These are phyloP conservation scores for Hydrolagus affinis DNA, from an alignment of 2,113 vertebrate genomes.

Conservation along the genomic window DNA sequence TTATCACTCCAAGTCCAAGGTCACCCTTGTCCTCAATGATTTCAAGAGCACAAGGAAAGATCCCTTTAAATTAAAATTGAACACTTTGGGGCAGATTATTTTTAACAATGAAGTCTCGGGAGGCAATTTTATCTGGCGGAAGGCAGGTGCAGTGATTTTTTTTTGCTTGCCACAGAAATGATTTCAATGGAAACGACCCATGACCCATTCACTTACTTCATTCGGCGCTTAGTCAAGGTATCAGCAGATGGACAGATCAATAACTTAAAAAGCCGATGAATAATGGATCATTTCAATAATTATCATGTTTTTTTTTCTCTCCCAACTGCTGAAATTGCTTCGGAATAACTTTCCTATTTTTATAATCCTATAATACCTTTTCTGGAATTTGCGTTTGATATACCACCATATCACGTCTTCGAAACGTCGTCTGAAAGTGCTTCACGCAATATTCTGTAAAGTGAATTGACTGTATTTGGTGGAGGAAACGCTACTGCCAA, in stretches of 20 bases:
- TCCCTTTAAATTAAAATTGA: slow-evolving; percentile 20
- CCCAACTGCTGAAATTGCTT: not conserved
- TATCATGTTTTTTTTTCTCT: slow-evolving; percentile 23
- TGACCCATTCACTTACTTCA: slow-evolving; percentile 29
- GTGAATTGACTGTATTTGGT: too few relatives aligned
- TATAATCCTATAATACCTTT: too few relatives aligned
- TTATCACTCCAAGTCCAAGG: not conserved
- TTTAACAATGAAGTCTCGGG: not conserved
- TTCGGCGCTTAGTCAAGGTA: not conserved
- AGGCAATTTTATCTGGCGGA: slow-evolving; percentile 9
- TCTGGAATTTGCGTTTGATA: too few relatives aligned
- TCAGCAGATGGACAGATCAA: slow-evolving; percentile 1
- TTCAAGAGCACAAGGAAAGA: not conserved
- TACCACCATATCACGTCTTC: too few relatives aligned
- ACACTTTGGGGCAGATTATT: slow-evolving; percentile 9
- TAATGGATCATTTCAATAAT: slow-evolving; percentile 28
- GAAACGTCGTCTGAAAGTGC: too few relatives aligned
- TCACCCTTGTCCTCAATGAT: not conserved
- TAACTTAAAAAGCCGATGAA: slow-evolving; percentile 1
- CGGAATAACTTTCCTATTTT: not conserved
- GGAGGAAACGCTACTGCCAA: too few relatives aligned
- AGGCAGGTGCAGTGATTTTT: not conserved
- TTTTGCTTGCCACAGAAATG: too few relatives aligned
- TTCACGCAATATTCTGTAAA: too few relatives aligned
- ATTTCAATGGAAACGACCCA: slow-evolving; percentile 19